phyloP scores from a whole-genome alignment of 2,797 vertebrate species.

The Acanthurus lineatus region DNA sequence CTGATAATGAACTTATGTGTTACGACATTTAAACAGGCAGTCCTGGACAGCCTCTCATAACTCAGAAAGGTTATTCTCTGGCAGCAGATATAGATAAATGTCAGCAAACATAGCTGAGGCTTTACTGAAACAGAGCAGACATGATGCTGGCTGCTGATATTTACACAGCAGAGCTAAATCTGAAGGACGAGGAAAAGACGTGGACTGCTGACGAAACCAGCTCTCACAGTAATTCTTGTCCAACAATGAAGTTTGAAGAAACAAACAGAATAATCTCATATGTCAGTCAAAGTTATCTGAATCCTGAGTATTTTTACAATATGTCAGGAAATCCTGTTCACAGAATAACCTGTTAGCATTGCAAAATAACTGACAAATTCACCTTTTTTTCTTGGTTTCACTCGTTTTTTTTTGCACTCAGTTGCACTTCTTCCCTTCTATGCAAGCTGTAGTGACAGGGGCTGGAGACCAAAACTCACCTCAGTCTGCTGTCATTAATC shows the following conservation, averaged over 20 bases:
- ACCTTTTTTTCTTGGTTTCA: not conserved
- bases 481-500: conserved; percentile 81
- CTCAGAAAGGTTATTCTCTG: conserved; percentile 81
- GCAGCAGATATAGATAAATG: conserved; percentile 81
- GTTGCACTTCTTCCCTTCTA: conserved; percentile 8
- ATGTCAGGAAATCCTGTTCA: not conserved
- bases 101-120: conserved; percentile 65
- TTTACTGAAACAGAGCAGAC: conserved; percentile 74
- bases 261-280: conserved; percentile 23
- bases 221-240: conserved; percentile 47
- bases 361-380: not conserved
- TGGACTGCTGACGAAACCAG: conserved; percentile 33
- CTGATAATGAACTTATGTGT: conserved; percentile 77
- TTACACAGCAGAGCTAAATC: conserved; percentile 64
- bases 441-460: conserved; percentile 37
- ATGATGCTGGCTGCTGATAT: conserved; percentile 73
- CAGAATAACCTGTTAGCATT: not conserved
- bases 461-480: conserved; percentile 61
- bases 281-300: conserved; percentile 40
- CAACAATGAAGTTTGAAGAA: conserved; percentile 18
- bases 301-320: not conserved
- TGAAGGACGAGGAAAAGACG: conserved; percentile 45
- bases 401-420: conserved; percentile 18
- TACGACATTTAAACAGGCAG: conserved; percentile 78
- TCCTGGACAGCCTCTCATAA: conserved; percentile 71